A percentile compares a stretch with the other conserved stretches of the same genome.
phyloP scores from a whole-genome alignment of 2,113 vertebrate genomes.

The Sinocyclocheilus anshuiensis region DNA sequence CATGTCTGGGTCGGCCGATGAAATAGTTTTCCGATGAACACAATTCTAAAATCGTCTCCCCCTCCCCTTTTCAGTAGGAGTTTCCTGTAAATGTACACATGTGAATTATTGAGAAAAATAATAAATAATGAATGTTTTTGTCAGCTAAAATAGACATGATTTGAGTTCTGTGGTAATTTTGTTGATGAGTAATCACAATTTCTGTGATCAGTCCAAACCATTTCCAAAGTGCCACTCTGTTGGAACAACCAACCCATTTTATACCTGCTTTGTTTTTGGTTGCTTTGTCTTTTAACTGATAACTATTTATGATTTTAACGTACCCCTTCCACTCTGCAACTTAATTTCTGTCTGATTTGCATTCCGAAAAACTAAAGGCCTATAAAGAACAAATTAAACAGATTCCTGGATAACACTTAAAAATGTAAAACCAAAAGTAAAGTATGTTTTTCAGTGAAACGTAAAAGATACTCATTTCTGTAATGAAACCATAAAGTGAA shows the following conservation, averaged over 20 bases:
- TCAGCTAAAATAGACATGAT: conserved; percentile 20
- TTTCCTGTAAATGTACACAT: conserved; percentile 28
- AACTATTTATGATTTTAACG: conserved; percentile 15
- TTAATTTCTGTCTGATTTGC: not conserved
- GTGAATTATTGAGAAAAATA: not conserved
- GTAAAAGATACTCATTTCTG: not conserved
- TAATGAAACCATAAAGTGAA: not conserved
- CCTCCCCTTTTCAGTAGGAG: not conserved
- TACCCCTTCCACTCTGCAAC: not conserved
- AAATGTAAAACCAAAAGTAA: not conserved
- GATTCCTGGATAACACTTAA: not conserved
- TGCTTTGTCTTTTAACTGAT: not conserved
- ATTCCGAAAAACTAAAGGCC: not conserved
- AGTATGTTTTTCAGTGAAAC: not conserved
- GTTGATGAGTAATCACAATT: not conserved
- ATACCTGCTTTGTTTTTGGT: not conserved
- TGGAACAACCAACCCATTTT: not conserved
- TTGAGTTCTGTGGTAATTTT: not conserved
- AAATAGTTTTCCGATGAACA: conserved; percentile 22
- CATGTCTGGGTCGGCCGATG: not conserved
- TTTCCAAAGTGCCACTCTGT: not conserved
- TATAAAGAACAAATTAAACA: not conserved
- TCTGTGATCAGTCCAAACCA: not conserved
- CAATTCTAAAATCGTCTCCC: not conserved
- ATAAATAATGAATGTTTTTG: not conserved